phyloP scores from a whole-genome alignment of 2,888 invertebrate genomes.

The Dicyrtoma fusca region DNA sequence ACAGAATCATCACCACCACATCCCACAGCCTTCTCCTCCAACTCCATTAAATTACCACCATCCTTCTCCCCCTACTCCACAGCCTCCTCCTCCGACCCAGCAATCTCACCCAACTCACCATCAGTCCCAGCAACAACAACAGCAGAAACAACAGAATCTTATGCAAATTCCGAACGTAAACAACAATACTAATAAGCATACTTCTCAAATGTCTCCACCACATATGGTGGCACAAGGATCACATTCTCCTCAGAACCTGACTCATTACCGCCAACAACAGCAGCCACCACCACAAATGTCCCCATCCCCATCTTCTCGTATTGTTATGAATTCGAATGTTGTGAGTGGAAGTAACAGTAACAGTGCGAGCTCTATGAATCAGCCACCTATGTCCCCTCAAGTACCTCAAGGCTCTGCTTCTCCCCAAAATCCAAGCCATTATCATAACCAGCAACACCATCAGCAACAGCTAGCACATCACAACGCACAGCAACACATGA shows the following conservation, averaged over 20 bases:
- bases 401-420: slow-evolving; percentile 61
- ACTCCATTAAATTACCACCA: slow-evolving; percentile 52
- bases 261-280: slow-evolving; percentile 44
- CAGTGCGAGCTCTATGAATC: slow-evolving; percentile 52
- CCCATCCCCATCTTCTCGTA: slow-evolving; percentile 46
- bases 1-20: slow-evolving; percentile 57
- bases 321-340: slow-evolving; percentile 1
- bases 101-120: slow-evolving; percentile 58
- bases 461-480: slow-evolving; percentile 51
- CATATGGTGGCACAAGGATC: slow-evolving; percentile 37
- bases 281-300: slow-evolving; percentile 54
- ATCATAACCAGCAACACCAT: slow-evolving; percentile 61
- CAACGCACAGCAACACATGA: slow-evolving; percentile 7
- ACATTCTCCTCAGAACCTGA: slow-evolving; percentile 50
- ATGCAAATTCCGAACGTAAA: slow-evolving; percentile 13
- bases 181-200: slow-evolving; percentile 14
- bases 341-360: slow-evolving; percentile 30
- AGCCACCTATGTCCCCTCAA: slow-evolving; percentile 58
- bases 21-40: slow-evolving; percentile 51
- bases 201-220: slow-evolving; percentile 44
- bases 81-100: slow-evolving; percentile 54
- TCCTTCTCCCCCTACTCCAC: slow-evolving; percentile 56
- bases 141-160: slow-evolving; percentile 30
- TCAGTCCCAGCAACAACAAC: slow-evolving; percentile 56
- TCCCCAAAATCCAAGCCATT: slow-evolving; percentile 56